Evolutionary conservation across 2,797 vertebrate genomes (phyloP).

Genomic region (Liparis tanakae): DNA sequence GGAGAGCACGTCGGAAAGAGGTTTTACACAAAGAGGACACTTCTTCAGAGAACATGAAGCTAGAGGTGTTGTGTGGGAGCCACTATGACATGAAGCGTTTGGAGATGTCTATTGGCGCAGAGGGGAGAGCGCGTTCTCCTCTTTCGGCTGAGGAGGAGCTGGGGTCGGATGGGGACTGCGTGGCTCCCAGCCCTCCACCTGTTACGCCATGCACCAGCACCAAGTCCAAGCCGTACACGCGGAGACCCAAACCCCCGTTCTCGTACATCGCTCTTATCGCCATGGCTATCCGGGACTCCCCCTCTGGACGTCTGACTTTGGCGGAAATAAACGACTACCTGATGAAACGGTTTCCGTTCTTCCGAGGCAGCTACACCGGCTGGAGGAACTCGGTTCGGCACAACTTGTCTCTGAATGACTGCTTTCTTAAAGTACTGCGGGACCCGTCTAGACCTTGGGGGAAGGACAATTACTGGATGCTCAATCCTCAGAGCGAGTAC

Average conservation of each 20-base stretch:
- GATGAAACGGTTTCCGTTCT: conserved; percentile 96
- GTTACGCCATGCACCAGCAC: conserved; percentile 55
- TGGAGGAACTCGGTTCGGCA: conserved; percentile 98
- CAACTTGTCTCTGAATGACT: conserved; percentile 94
- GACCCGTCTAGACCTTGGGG: conserved; percentile 96
- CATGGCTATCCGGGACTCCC: conserved; percentile 95
- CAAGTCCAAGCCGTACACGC: conserved; percentile 91
- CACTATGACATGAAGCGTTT: conserved; percentile 79
- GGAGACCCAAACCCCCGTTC: conserved; percentile 95
- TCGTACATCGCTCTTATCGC: conserved; percentile 98
- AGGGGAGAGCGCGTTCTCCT: conserved; percentile 82
- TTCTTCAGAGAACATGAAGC: conserved; percentile 83
- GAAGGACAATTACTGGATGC: conserved; percentile 99
- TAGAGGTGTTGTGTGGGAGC: conserved; percentile 86
- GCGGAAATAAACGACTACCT: conserved; percentile 97
- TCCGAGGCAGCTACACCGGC: conserved; percentile 94
- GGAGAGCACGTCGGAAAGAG: conserved; percentile 1
- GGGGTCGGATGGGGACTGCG: conserved; percentile 94
- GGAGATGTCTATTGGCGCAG: conserved; percentile 80
- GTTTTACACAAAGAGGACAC: not conserved
- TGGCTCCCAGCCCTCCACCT: conserved; percentile 88
- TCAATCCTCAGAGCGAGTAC: conserved; percentile 97
- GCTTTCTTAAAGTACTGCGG: conserved; percentile 93
- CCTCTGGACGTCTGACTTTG: conserved; percentile 90
- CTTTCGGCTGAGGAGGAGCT: conserved; percentile 88